These are phyloP conservation scores for Trachurus trachurus DNA, from an alignment of 2,797 vertebrate species.

Conservation along the genomic window DNA sequence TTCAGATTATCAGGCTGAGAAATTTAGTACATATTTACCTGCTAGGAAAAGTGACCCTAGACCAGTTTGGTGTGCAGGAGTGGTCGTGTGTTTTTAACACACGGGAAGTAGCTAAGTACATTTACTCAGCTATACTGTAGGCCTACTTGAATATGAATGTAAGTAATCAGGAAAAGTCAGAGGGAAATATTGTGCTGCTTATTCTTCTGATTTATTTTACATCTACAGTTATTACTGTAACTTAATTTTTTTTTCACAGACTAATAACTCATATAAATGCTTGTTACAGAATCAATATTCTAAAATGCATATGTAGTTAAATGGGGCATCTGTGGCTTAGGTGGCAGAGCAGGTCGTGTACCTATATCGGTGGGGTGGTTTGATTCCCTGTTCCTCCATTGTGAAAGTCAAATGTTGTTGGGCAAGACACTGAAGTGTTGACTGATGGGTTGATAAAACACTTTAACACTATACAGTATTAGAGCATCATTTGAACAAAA, in stretches of 20 bases:
- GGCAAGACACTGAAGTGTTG: no score
- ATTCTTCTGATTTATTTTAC: not conserved
- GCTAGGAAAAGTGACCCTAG: not conserved
- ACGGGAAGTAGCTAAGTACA: not conserved
- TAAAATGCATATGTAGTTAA: not conserved
- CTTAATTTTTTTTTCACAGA: no score
- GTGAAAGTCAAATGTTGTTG: no score
- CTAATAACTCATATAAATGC: not conserved
- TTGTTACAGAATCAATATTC: not conserved
- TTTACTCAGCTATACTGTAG: not conserved
- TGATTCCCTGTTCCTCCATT: no score
- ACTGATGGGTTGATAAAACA: no score
- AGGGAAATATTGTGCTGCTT: no score
- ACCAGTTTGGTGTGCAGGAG: not conserved
- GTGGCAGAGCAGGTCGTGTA: no score
- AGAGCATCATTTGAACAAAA: not conserved
- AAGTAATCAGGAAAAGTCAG: fast-evolving
- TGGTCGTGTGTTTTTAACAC: no score
- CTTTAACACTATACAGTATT: no score
- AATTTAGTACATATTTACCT: constrained; percentile 32
- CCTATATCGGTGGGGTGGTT: no score
- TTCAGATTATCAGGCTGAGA: constrained; percentile 14
- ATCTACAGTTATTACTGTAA: not conserved
- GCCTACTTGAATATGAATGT: not conserved
- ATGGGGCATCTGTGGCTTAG: no score